These are phyloP conservation scores for Lycorma delicatula DNA, from an alignment of 1,140 invertebrate species.

Conservation along the genomic window DNA sequence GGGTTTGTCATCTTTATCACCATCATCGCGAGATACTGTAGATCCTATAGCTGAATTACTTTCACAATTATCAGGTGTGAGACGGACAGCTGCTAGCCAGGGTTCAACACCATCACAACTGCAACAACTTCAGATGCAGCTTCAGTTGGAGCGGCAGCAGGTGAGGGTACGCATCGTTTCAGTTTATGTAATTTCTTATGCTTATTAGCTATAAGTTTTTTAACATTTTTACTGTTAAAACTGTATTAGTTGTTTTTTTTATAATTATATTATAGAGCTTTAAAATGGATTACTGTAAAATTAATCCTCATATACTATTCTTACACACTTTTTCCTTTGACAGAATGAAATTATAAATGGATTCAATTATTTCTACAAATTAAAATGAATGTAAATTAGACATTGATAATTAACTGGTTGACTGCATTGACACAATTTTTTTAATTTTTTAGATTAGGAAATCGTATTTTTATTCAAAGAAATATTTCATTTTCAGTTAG, in stretches of 20 bases:
- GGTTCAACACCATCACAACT: conserved; percentile 62
- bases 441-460: too few species aligned
- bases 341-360: too few species aligned
- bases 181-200: background rate
- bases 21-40: conserved; percentile 78
- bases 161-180: conserved; percentile 49
- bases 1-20: conserved; percentile 67
- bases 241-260: background rate
- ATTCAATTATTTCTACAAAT: too few species aligned
- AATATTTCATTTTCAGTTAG: too few species aligned
- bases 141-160: conserved; percentile 79
- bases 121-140: conserved; percentile 83
- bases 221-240: background rate
- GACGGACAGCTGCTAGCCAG: conserved; percentile 52
- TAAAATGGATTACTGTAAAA: background rate
- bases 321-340: background rate
- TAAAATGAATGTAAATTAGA: too few species aligned
- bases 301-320: background rate
- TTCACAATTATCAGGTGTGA: conserved; percentile 83
- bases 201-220: background rate
- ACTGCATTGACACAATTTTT: too few species aligned
- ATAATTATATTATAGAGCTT: background rate
- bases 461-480: too few species aligned
- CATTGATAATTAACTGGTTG: too few species aligned
- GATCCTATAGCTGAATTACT: conserved; percentile 92